These are phyloP conservation scores for Conchocele bisecta DNA, from an alignment of 2,888 invertebrate species.

Conservation along the genomic window DNA sequence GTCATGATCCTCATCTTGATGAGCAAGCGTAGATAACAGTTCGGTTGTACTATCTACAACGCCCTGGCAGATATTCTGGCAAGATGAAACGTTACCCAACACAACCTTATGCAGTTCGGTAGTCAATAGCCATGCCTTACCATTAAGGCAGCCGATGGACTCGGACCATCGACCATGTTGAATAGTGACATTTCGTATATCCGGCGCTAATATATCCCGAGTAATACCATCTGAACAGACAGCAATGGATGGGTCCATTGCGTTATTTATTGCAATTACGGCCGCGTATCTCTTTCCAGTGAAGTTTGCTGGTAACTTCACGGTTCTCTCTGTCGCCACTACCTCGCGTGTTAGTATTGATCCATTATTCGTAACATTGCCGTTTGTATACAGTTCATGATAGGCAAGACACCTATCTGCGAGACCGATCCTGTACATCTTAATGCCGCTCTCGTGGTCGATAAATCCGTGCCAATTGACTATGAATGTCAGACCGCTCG, in stretches of 20 bases:
- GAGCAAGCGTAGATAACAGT: too few species aligned
- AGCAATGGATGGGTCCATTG: conserved; percentile 62
- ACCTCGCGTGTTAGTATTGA: conserved; percentile 7
- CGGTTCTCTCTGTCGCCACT: neutral
- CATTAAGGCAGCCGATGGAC: conserved; percentile 43
- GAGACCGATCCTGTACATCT: conserved; percentile 52
- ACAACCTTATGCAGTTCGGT: too few species aligned
- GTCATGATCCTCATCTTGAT: conserved; percentile 23
- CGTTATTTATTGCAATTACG: conserved; percentile 67
- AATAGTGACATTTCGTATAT: conserved; percentile 41
- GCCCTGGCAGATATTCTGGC: too few species aligned
- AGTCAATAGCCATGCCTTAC: conserved; percentile 39
- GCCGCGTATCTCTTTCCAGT: conserved; percentile 54
- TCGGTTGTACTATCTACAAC: too few species aligned
- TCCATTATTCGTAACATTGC: neutral
- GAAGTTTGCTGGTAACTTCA: conserved; percentile 2
- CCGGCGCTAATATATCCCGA: conserved; percentile 56
- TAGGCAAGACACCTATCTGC: conserved; percentile 5
- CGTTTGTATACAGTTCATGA: neutral
- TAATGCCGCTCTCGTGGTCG: conserved; percentile 69
- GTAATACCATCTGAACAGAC: conserved; percentile 70
- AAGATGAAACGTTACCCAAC: too few species aligned
- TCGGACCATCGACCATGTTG: conserved; percentile 36
- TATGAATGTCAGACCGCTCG: conserved; percentile 37
- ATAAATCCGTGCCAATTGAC: conserved; percentile 65